These are phyloP conservation scores for Periphyllus acericola DNA, from an alignment of 2,888 invertebrate species.

Conservation along the genomic window DNA sequence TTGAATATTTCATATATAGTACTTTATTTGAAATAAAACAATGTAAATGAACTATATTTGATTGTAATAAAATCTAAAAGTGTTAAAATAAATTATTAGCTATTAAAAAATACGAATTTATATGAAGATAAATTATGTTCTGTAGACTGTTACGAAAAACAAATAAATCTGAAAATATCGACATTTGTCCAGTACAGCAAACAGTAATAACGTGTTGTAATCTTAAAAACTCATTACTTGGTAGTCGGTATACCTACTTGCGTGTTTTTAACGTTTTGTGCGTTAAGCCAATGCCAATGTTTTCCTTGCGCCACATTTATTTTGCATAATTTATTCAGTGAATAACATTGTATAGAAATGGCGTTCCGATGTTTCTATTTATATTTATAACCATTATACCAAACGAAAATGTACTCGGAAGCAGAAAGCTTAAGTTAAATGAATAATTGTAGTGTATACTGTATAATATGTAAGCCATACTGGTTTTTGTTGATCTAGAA, in stretches of 20 bases:
- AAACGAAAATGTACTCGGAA: background rate
- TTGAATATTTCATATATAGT: background rate
- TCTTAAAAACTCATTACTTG: conserved; percentile 20
- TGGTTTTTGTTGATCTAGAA: background rate
- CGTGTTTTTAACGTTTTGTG: background rate
- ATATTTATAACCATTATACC: background rate
- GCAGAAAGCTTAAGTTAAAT: background rate
- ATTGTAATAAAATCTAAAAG: background rate
- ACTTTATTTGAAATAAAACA: background rate
- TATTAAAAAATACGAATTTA: background rate
- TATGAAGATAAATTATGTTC: background rate
- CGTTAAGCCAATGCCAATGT: conserved; percentile 32
- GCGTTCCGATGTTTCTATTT: conserved; percentile 6
- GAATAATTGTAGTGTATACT: background rate
- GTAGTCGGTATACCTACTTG: no score
- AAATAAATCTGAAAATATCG: background rate
- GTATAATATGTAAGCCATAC: background rate
- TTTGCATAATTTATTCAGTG: conserved; percentile 33
- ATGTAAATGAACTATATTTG: background rate
- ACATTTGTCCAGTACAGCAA: conserved; percentile 1
- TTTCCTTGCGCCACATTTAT: conserved; percentile 14
- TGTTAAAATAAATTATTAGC: background rate
- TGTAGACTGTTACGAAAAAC: background rate
- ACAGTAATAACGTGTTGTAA: background rate
- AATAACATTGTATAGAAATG: background rate